Base-by-base conservation (phyloP, 2,888 invertebrate genomes). In the Drosophila mimica region DNA sequence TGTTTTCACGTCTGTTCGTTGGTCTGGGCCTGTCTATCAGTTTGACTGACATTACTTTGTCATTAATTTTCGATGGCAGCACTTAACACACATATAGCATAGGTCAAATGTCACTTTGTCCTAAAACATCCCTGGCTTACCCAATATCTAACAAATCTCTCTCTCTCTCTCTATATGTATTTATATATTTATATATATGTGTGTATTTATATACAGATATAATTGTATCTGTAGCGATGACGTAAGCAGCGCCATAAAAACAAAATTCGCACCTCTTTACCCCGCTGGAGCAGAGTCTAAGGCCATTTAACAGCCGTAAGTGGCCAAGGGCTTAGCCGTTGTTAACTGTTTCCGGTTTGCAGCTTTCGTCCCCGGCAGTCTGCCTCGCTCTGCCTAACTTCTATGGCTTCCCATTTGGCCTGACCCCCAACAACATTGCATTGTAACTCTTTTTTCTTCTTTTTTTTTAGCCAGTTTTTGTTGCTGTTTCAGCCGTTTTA, bases 31-130 rank as follows among this genome's bases (percentile, higher is more conserved):
- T 89, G 89, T 89, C 88, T 85, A 81, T 90, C 81, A 76, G 64
- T 82, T 87, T 89, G 92, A 91, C 89, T 86, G 92, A 90, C 92
- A 92, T 91, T 91, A 90, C 91, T 91, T 91, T 91, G 89, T 88
- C 91, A 92, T 92, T 92, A 91, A 91, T 92, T 91, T 91, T 90
- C 87, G 80, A 87, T 80, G 87, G 83, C 79, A 83, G 83, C 88
- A 88, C 88, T 89, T 90, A 89, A 82, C 88, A 78, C 81, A 83
- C 81, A 76, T 77, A 76, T 76, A 70, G 79, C 78, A 80, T 76
- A 82, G 89, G 87, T 88, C 82, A 88, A 89, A 82, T 82, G 84
- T 83, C 89, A 79, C 62, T 48, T 69, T 40, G 38, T 40, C 38
- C 57, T 13, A 20, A n/a, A 63, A 63, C 76, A 66, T 74, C 79